phyloP scores from a whole-genome alignment of 1,140 invertebrate genomes.

The Bicyclus anynana region DNA sequence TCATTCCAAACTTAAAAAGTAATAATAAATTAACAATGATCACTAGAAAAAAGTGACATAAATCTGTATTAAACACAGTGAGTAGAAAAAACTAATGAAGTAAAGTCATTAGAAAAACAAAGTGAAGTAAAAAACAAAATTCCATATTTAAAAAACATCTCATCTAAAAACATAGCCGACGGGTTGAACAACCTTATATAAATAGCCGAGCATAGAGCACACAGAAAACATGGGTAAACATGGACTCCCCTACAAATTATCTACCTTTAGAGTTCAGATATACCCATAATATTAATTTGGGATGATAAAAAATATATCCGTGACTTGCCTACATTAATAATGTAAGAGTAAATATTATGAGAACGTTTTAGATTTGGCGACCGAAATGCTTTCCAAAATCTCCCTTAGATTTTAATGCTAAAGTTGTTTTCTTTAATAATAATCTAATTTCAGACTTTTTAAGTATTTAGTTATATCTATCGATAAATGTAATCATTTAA shows the following conservation, averaged over 20 bases:
- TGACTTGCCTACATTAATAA: not conserved
- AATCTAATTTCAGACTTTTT: too few species aligned
- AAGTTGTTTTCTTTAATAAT: too few species aligned
- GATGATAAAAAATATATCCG: not conserved
- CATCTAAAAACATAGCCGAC: slow-evolving; percentile 14
- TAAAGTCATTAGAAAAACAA: slow-evolving; percentile 1
- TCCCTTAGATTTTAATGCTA: too few species aligned
- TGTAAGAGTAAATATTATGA: not conserved
- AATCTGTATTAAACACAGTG: too few species aligned
- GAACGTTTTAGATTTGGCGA: too few species aligned
- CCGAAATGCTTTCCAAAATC: too few species aligned
- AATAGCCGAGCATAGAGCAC: slow-evolving; percentile 47
- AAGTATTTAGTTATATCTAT: too few species aligned
- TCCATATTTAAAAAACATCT: slow-evolving; percentile 1
- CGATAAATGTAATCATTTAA: too few species aligned
- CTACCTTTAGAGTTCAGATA: slow-evolving; percentile 12
- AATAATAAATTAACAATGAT: too few species aligned
- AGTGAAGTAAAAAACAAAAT: not conserved
- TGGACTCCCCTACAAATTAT: slow-evolving; percentile 30
- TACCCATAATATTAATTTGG: not conserved
- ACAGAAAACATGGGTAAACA: slow-evolving; percentile 39
- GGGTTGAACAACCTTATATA: slow-evolving; percentile 62
- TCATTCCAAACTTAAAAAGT: too few species aligned
- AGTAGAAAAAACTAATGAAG: slow-evolving; percentile 3
- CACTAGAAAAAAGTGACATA: too few species aligned